Conservation (phyloP, 2,113 vertebrate genomes). For the Prolemur simus region DNA sequence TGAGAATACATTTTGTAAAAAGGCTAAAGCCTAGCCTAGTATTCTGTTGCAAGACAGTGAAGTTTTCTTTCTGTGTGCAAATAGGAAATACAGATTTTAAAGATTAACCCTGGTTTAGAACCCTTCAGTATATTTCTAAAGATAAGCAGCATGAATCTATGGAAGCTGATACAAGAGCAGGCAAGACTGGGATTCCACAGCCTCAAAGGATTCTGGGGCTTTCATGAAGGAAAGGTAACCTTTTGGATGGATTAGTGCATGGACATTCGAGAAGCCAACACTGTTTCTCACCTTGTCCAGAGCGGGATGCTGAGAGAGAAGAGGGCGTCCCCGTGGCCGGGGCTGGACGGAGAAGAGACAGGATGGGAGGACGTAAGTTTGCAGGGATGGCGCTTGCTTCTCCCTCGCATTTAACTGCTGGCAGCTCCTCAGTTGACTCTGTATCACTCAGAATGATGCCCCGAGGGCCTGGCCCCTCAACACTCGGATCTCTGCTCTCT, state of each 20-base stretch:
- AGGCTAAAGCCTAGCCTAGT: not conserved
- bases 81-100: not conserved
- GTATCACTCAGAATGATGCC: not conserved
- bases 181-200: accelerated
- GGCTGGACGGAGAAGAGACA: not conserved
- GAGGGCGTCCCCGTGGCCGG: no score
- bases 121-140: not conserved
- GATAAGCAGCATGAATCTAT: not conserved
- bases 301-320: no score
- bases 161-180: not conserved
- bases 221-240: not conserved
- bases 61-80: not conserved
- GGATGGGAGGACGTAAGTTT: accelerated
- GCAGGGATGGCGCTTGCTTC: no score
- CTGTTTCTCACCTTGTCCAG: not conserved
- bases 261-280: not conserved
- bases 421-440: accelerated
- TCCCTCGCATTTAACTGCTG: not conserved
- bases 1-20: not conserved
- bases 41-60: not conserved
- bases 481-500: not conserved
- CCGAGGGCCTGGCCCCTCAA: not conserved
- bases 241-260: no score
- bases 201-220: not conserved
- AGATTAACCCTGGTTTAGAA: not conserved